Evolutionary conservation across 37 sponge, comb jelly and placozoan species (phyloP).

Genomic region (Halichondria panicea): DNA sequence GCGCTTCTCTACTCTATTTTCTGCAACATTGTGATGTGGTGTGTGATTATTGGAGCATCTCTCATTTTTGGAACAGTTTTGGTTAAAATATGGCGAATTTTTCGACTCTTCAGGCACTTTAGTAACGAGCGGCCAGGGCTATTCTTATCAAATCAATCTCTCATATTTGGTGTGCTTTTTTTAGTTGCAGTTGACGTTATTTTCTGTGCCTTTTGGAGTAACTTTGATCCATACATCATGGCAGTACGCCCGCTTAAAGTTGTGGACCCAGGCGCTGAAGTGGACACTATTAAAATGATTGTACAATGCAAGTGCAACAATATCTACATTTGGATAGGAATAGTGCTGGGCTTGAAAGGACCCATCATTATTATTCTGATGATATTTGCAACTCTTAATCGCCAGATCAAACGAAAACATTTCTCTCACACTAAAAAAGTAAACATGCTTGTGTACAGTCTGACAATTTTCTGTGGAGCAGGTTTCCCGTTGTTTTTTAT

Average conservation of each 20-base stretch:
- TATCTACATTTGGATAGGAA: too few species aligned
- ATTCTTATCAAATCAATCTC: constrained; percentile 1
- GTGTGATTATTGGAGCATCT: neutral
- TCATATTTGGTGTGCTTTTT: neutral
- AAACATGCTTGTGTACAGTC: constrained; percentile 11
- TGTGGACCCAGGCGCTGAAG: too few species aligned
- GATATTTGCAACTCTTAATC: too few species aligned
- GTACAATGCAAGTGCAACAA: too few species aligned
- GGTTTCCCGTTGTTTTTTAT: neutral
- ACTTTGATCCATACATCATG: constrained; percentile 3
- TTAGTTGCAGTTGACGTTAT: neutral
- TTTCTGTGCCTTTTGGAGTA: neutral
- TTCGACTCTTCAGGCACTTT: constrained; percentile 13
- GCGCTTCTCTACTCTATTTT: neutral
- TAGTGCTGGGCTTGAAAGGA: too few species aligned
- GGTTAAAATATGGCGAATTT: constrained; percentile 1
- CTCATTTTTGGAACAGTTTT: constrained; percentile 2
- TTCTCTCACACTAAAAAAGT: constrained; percentile 13
- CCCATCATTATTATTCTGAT: too few species aligned
- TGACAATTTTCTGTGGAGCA: neutral
- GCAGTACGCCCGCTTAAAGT: neutral
- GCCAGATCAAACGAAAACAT: neutral
- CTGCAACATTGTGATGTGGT: neutral
- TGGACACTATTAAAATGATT: too few species aligned
- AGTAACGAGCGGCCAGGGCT: neutral